Evolutionary conservation across 1,140 invertebrate species (phyloP).

Genomic region (Pachyrhynchus sulphureomaculatus): DNA sequence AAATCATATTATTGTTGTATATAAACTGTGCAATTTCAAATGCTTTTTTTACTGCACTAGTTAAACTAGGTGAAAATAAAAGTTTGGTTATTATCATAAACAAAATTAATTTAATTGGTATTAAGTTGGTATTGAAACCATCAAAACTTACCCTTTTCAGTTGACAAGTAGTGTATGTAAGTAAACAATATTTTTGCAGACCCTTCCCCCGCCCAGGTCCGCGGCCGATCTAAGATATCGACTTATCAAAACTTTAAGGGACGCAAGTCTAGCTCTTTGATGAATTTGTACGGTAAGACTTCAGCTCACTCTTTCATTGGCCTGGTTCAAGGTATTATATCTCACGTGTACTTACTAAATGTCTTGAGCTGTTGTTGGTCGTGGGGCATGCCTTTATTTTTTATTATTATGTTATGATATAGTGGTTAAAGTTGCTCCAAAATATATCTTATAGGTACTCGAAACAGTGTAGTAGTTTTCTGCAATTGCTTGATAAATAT

Average conservation of each 20-base stretch:
- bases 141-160: conserved; percentile 1
- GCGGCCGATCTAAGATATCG: conserved; percentile 78
- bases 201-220: conserved; percentile 70
- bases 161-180: conserved; percentile 57
- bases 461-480: too few relatives aligned
- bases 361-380: conserved; percentile 43
- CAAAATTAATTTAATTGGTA: too few relatives aligned
- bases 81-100: too few relatives aligned
- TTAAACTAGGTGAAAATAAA: too few relatives aligned
- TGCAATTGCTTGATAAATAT: too few relatives aligned
- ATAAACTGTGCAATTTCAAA: too few relatives aligned
- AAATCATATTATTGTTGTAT: too few relatives aligned
- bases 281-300: conserved; percentile 90
- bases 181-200: conserved; percentile 56
- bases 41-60: too few relatives aligned
- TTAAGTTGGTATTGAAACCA: too few relatives aligned
- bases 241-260: conserved; percentile 83
- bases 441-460: not conserved
- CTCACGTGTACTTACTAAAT: conserved; percentile 34
- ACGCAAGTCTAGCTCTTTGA: conserved; percentile 89
- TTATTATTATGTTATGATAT: conserved; percentile 4
- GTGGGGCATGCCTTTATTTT: conserved; percentile 40
- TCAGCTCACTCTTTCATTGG: conserved; percentile 31
- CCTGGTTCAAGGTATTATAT: conserved; percentile 33
- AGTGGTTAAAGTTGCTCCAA: conserved; percentile 11